Base-by-base conservation (phyloP, 2,113 vertebrate species). In the Hystrix brachyura region DNA sequence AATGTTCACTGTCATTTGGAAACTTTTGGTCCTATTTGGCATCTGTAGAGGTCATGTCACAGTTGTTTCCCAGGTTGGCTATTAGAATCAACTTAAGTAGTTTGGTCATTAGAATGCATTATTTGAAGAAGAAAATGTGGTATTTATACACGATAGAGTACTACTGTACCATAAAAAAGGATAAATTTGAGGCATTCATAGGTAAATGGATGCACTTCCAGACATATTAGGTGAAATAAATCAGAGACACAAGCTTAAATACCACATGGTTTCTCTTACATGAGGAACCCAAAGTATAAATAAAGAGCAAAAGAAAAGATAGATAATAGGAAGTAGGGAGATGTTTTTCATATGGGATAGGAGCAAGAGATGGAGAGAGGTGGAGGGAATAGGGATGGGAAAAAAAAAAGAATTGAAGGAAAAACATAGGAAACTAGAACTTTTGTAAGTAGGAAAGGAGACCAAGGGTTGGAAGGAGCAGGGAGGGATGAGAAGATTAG, bases 51-150 rank as follows among this genome's bases (percentile, higher is more conserved):
- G 25, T 81, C 3, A 11, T 55, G 19, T 87, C 76, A 67, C 1
- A 34, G 29, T 71, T 43, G 3, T 32, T 83, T 94, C 90, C 13
- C 55, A 6, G 25, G 12, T 13, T 53, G 13, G 32, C 17, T 83
- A 0, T 57, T 90, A 55, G 25, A 69, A 74, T 43, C 57, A 65
- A 88, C 62, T 59, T 81, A 80, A 79, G 23, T 80, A 38, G 48
- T 79, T 78, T 55, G 38, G 46, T 86, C 57, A 95, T 74, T 91
- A 38, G 80, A 60, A 91, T 71, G 90, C 43, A 64, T 65, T 80
- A 59, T 79, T 48, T 71, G 43, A 90, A 91, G 12, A 91, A 87
- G 13, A 82, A 13, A 76, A 76, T 29, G 10, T 27, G 25, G 23
- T 23, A 7, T 27, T 76, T 76, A 46, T 74, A 12, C 5, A 76